Conservation (phyloP, 2,797 vertebrate genomes). For the Coranthus polyacanthus region DNA sequence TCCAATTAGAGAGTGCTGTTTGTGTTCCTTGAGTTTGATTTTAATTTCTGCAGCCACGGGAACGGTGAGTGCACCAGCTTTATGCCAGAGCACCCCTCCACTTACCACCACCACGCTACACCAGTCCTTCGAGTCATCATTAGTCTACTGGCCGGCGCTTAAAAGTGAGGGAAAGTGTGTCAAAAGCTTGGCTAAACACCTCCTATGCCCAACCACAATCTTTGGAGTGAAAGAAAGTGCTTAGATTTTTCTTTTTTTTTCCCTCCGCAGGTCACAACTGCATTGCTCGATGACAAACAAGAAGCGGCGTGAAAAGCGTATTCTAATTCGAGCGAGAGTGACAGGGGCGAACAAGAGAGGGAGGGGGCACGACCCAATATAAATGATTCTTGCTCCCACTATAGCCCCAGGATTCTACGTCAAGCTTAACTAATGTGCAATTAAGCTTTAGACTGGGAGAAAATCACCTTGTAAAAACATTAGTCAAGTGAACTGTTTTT, state of each 20-base stretch:
- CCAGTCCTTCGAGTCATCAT: conserved; percentile 75
- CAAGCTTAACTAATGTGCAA: conserved; percentile 88
- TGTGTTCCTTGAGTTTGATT: conserved; percentile 72
- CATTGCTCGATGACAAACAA: conserved; percentile 67
- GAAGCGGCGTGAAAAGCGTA: conserved; percentile 52
- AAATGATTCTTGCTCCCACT: conserved; percentile 79
- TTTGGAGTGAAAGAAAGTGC: conserved; percentile 66
- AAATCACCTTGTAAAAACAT: conserved; percentile 89
- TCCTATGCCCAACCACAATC: conserved; percentile 27
- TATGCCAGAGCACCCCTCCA: conserved; percentile 40
- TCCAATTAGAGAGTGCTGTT: conserved; percentile 82
- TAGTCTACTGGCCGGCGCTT: conserved; percentile 54
- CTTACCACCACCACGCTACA: conserved; percentile 20
- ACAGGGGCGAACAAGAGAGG: conserved; percentile 55
- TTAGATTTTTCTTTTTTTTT: conserved; percentile 12
- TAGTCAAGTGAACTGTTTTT: conserved; percentile 85
- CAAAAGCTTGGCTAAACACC: conserved; percentile 62
- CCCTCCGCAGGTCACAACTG: conserved; percentile 58
- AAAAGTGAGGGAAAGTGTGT: conserved; percentile 69
- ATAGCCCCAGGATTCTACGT: conserved; percentile 83
- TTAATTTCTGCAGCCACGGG: conserved; percentile 67
- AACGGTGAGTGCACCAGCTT: conserved; percentile 36
- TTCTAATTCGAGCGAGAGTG: conserved; percentile 73
- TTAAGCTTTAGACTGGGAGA: conserved; percentile 86
- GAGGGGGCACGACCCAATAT: conserved; percentile 73